Evolutionary conservation across 2,888 invertebrate species (phyloP), one percentile per base, ranked within the genome.

Genomic region (Acanthosepion pharaonis): DNA sequence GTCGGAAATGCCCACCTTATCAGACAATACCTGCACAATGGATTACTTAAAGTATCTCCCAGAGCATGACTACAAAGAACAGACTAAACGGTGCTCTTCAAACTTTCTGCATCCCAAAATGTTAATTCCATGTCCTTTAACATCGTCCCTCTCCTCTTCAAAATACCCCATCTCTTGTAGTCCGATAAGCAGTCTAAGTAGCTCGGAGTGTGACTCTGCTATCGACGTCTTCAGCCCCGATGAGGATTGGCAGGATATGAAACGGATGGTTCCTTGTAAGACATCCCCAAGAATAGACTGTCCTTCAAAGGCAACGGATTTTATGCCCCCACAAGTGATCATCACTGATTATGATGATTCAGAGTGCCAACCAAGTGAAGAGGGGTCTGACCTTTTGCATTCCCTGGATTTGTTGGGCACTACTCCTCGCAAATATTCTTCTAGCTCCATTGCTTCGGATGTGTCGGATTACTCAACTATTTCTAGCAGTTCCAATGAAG

Each of bases 121-220:
- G 49, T 15, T 51, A 51, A 42, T n/a, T n/a, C 48, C n/a, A 28
- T 53, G 49, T 49, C 51, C 49, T 18, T n/a, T 93, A 53, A 53
- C 53, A 5, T 53, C 93, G 3, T 53, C 93, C 11, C 51, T n/a
- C 33, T 5, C 49, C n/a, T 53, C 53, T n/a, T 49, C 93, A n/a
- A 93, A 93, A 93, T 93, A 93, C 11, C 51, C 93, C 53, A n/a
- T 53, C 28, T 93, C 93, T 53, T 53, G 93, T 28, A 93, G 93
- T 33, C 93, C 93, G 11, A 95, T 96, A 64, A 95, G 95, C 95
- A 96, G 96, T 93, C 95, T 95, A 92, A 95, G 96, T 48, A 96
- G 96, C 64, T 96, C 96, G 94, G 96, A 96, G 95, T 96, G 96
- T 1, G 96, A 96, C 95, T 96, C 96, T 5, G 96, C 96, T 0